Conservation (phyloP, 2,888 invertebrate species). For the Netelia inedita region DNA sequence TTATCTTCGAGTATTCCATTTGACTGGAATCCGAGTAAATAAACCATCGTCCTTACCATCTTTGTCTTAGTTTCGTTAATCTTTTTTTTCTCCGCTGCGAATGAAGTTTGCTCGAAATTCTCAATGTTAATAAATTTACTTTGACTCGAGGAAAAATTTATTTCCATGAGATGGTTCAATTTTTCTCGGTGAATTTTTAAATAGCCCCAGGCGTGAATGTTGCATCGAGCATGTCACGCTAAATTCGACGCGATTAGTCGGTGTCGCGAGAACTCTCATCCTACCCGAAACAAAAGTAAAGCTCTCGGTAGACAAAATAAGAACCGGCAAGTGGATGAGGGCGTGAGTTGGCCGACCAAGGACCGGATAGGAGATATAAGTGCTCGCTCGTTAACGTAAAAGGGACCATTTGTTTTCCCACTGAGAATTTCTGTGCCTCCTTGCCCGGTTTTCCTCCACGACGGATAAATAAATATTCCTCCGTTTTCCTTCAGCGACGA, state of each 20-base stretch:
- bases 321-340: background rate
- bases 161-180: background rate
- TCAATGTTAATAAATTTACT: background rate
- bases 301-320: background rate
- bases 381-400: constrained; percentile 65
- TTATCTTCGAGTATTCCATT: background rate
- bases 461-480: constrained; percentile 61
- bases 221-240: background rate
- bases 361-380: constrained; percentile 36
- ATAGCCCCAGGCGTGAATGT: background rate
- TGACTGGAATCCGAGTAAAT: background rate
- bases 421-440: constrained; percentile 29
- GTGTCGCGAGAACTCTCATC: background rate
- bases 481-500: constrained; percentile 24
- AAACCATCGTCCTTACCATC: background rate
- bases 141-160: background rate
- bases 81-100: background rate
- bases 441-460: background rate
- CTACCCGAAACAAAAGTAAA: background rate
- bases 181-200: background rate
- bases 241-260: background rate
- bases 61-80: background rate
- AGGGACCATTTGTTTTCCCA: constrained; percentile 62
- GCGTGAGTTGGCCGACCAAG: constrained; percentile 2
- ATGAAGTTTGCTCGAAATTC: background rate